A percentile compares a stretch with the other conserved stretches of the same genome.
Evolutionary conservation across 2,113 vertebrate genomes (phyloP).

Genomic region (Ifrita kowaldi): DNA sequence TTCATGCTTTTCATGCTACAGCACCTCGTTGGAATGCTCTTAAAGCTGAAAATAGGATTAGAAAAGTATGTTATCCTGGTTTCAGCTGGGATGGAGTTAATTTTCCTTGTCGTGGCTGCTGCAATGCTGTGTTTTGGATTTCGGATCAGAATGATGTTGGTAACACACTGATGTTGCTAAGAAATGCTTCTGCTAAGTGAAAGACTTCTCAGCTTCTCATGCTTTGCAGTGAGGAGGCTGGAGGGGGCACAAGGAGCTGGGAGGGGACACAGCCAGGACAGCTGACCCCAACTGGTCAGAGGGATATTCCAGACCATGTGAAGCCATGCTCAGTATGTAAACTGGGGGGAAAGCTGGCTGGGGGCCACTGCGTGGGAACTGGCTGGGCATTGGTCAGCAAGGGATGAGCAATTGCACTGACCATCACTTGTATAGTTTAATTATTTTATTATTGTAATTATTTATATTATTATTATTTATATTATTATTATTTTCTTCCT

Average conservation of each 20-base stretch:
- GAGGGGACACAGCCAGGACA: neutral
- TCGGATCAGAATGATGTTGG: neutral
- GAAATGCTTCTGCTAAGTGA: neutral
- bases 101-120: neutral
- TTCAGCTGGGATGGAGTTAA: neutral
- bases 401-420: neutral
- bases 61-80: neutral
- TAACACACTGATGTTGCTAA: neutral
- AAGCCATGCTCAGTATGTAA: neutral
- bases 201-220: neutral
- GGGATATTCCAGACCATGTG: neutral
- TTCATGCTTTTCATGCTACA: neutral
- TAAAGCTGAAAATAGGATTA: neutral
- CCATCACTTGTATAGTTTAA: too few relatives aligned
- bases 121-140: neutral
- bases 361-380: neutral
- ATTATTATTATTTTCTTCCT: neutral
- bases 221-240: neutral
- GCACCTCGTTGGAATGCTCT: neutral
- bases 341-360: neutral
- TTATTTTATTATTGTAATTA: neutral
- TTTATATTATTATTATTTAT: neutral
- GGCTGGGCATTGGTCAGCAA: neutral
- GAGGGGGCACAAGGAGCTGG: neutral
- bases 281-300: neutral